These are phyloP conservation scores for Galerucella calmariensis DNA, from an alignment of 2,888 invertebrate species.

Conservation along the genomic window DNA sequence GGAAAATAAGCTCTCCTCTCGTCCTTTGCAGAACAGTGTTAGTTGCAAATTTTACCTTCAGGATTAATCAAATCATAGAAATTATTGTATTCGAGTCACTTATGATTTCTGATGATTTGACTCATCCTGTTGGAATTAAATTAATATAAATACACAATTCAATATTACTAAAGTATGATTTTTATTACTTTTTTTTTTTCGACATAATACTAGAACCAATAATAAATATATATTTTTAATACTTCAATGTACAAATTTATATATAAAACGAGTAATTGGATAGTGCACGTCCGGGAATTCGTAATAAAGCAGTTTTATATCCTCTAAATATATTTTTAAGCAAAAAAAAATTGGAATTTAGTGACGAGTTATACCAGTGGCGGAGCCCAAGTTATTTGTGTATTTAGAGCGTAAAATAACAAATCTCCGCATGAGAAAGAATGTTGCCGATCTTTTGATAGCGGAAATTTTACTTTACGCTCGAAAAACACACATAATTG, in stretches of 20 bases:
- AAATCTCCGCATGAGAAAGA: no score
- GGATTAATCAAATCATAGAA: neutral
- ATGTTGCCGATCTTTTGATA: no score
- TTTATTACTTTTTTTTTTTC: constrained; percentile 2
- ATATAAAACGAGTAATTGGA: neutral
- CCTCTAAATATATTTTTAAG: no score
- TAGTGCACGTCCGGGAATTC: no score
- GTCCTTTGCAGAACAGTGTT: neutral
- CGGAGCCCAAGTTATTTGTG: no score
- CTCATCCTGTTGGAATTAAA: neutral
- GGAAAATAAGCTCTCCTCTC: no score
- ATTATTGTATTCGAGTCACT: neutral
- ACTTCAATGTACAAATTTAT: constrained; percentile 14
- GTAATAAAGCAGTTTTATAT: no score
- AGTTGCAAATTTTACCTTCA: neutral
- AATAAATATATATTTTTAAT: constrained; percentile 19
- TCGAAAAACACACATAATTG: no score
- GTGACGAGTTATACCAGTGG: no score
- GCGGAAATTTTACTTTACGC: no score
- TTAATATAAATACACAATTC: constrained; percentile 12
- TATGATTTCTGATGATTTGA: neutral
- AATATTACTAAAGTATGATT: constrained; percentile 12
- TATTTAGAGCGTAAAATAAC: no score
- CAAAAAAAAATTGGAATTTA: no score
- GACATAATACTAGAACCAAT: constrained; percentile 14